phyloP scores from a whole-genome alignment of 2,797 vertebrate genomes.

The Semaprochilodus insignis region DNA sequence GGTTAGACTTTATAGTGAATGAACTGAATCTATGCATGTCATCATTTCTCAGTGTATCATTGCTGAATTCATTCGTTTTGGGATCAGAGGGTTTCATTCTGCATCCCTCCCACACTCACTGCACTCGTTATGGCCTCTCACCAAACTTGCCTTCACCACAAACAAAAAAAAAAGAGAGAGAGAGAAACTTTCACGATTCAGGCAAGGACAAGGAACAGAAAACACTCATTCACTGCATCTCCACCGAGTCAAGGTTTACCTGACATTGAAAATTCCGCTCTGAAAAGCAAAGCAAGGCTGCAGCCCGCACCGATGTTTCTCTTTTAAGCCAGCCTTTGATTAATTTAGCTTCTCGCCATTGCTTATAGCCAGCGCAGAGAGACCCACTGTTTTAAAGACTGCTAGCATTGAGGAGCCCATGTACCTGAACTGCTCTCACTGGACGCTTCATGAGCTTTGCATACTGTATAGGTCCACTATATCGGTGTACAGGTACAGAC shows the following conservation, averaged over 20 bases:
- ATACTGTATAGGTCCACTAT: background rate
- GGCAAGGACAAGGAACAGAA: background rate
- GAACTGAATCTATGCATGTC: no score
- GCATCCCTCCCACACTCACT: background rate
- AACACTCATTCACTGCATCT: no score
- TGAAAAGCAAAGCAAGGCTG: background rate
- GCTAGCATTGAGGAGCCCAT: background rate
- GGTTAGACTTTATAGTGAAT: no score
- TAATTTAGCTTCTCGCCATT: background rate
- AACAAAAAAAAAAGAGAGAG: background rate
- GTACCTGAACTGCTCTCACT: background rate
- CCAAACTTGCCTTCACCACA: background rate
- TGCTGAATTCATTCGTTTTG: no score
- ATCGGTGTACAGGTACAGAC: no score
- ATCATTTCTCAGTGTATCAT: no score
- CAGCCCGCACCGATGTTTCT: background rate
- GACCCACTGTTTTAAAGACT: background rate
- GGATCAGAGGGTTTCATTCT: no score
- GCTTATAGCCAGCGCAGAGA: background rate
- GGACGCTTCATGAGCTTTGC: background rate
- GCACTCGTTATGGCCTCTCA: background rate
- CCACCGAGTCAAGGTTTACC: no score
- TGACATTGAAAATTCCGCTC: no score
- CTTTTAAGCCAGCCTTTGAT: background rate
- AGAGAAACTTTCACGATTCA: background rate